Evolutionary conservation across 2,888 invertebrate genomes (phyloP).

Genomic region (Ceramica pisi): DNA sequence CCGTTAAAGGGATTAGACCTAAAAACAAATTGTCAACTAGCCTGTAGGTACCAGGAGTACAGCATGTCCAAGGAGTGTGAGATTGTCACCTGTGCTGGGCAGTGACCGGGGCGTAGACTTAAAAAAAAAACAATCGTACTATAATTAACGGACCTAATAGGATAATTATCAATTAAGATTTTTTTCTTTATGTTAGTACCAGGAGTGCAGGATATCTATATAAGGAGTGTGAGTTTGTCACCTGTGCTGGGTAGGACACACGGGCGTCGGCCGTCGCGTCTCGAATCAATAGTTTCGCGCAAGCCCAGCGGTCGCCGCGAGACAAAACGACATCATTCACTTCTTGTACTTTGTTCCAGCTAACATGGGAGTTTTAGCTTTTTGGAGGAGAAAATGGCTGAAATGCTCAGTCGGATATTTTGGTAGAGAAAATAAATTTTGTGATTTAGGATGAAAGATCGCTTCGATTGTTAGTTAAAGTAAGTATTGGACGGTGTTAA

Average conservation of each 20-base stretch:
- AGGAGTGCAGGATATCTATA: not conserved
- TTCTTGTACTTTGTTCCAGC: conserved; percentile 55
- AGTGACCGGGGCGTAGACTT: no score
- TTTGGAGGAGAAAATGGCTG: conserved; percentile 3
- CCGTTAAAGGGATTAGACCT: no score
- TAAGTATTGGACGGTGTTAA: not conserved
- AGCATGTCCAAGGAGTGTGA: no score
- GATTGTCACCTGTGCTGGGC: no score
- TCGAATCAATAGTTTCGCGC: conserved; percentile 85
- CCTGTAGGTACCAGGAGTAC: no score
- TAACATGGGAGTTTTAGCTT: conserved; percentile 7
- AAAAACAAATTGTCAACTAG: no score
- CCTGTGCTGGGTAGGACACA: conserved; percentile 72
- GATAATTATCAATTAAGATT: no score
- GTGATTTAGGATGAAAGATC: not conserved
- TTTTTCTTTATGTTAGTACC: not conserved
- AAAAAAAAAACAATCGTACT: no score
- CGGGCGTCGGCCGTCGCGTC: conserved; percentile 78
- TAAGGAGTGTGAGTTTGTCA: conserved; percentile 74
- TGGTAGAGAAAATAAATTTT: not conserved
- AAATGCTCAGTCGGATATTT: not conserved
- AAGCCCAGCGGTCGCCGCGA: conserved; percentile 71
- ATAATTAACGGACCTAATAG: no score
- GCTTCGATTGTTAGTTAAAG: not conserved
- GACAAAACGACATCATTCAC: conserved; percentile 69